phyloP scores from a whole-genome alignment of 1,140 invertebrate species.

The Gonioctena quinquepunctata region DNA sequence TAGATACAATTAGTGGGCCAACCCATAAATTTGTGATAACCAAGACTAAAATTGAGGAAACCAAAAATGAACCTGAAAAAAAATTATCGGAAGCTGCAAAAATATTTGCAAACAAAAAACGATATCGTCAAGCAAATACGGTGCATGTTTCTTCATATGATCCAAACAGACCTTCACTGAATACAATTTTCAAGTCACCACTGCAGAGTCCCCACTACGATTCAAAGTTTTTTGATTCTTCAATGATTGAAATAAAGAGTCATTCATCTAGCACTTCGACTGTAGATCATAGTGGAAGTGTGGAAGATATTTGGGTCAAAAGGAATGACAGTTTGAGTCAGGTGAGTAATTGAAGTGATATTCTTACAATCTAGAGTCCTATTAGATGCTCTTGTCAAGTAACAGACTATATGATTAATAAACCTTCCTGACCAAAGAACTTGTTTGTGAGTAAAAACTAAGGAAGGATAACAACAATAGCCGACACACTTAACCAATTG shows the following conservation, averaged over 20 bases:
- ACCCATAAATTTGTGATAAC: conserved; percentile 54
- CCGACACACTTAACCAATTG: too few species aligned
- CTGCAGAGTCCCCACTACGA: conserved; percentile 72
- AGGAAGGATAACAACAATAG: too few species aligned
- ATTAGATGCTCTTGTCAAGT: too few species aligned
- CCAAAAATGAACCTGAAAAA: conserved; percentile 18
- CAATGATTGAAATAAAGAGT: conserved; percentile 79
- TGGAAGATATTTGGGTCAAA: conserved; percentile 74
- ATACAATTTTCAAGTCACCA: conserved; percentile 58
- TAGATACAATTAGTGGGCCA: conserved; percentile 50
- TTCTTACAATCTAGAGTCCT: too few species aligned
- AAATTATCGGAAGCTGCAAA: conserved; percentile 46
- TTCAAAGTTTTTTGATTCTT: conserved; percentile 78
- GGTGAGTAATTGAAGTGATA: too few species aligned
- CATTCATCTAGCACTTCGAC: conserved; percentile 68
- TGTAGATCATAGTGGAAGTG: conserved; percentile 59
- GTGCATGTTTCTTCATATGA: conserved; percentile 65
- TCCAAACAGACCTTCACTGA: conserved; percentile 61
- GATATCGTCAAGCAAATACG: conserved; percentile 62
- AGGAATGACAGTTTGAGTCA: conserved; percentile 44
- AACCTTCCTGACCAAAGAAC: too few species aligned
- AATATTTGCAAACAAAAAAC: conserved; percentile 44
- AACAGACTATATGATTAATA: too few species aligned
- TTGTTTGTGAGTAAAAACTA: too few species aligned
- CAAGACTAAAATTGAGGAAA: conserved; percentile 43